Base-by-base conservation (phyloP, 1,140 invertebrate species). In the Eurytemora carolleeae region DNA sequence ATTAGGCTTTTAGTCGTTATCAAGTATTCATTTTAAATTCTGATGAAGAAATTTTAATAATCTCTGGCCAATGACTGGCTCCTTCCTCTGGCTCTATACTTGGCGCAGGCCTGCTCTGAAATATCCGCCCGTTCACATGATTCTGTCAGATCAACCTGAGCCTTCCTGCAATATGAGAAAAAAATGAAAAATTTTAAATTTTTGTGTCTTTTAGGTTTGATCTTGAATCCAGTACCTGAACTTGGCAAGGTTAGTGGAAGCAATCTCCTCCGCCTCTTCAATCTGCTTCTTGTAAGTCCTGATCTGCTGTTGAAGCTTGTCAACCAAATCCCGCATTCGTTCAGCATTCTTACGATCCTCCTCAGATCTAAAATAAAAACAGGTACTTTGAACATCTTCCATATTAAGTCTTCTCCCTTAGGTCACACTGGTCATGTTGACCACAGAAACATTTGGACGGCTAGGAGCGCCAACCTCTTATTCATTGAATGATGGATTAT, bases 271-370 rank as follows among this genome's bases (percentile, higher is more conserved):
- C 64, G 79, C 78, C 67, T 81, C 79, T 66, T 81, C 79, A 54
- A 81, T 76, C 69, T 80, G 79, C 66, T 77, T 70, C 70, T 80
- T 80, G 71, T 80, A 81, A 18, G 73, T 74, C 66, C 78, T 94
- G 67, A 82, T 76, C 82, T 98, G 98, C 76, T 92, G 86, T 79
- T 97, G 92, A 59, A 98, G 82, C 81, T 96, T 97, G 78, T 98
- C 94, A 67, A 96, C 90, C 66, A 97, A 80, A 76, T 97, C 93
- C 75, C 95, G 90, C 82, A 95, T 89, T 70, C 90, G 85, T 72
- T 95, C 89, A 76, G 94, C 88, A 78, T 93, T 94, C 81, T 96
- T 96, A 73, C 87, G 84, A 76, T 96, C 91, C 73, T 97, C 92
- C 69, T 96, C 92, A 62, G 85, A 85, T 84, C 77, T 88, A 73